Evolutionary conservation across 2,797 vertebrate genomes (phyloP).

Genomic region (Phyllotis vaccarum): DNA sequence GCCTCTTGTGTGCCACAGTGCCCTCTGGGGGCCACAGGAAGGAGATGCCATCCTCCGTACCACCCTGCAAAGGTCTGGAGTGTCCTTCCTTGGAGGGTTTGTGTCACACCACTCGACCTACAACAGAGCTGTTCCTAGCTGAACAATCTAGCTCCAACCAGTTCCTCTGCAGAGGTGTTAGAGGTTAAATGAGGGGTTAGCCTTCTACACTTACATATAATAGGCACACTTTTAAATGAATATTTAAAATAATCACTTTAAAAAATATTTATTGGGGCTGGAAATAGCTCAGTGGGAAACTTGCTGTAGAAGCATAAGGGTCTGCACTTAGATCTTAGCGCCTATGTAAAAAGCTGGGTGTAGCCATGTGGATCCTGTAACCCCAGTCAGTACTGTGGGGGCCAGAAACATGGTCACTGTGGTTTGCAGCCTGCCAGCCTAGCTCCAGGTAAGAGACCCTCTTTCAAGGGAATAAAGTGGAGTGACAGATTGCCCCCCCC

Average conservation of each 20-base stretch:
- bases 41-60: accelerated
- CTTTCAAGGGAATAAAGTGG: background rate
- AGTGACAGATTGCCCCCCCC: background rate
- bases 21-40: conserved; percentile 59
- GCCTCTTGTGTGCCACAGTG: background rate
- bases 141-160: background rate
- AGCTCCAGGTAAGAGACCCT: background rate
- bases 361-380: background rate
- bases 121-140: background rate
- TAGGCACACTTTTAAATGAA: background rate
- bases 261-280: background rate
- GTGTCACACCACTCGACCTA: background rate
- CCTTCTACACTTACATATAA: background rate
- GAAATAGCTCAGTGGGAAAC: background rate
- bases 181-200: background rate
- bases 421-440: background rate
- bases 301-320: background rate
- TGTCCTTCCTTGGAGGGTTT: background rate
- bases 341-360: background rate
- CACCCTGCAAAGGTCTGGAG: background rate
- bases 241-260: background rate
- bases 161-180: background rate
- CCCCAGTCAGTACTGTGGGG: background rate
- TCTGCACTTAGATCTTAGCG: background rate
- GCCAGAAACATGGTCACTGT: background rate